Base-by-base conservation (phyloP, 2,888 invertebrate species). In the Eudemis profundana region DNA sequence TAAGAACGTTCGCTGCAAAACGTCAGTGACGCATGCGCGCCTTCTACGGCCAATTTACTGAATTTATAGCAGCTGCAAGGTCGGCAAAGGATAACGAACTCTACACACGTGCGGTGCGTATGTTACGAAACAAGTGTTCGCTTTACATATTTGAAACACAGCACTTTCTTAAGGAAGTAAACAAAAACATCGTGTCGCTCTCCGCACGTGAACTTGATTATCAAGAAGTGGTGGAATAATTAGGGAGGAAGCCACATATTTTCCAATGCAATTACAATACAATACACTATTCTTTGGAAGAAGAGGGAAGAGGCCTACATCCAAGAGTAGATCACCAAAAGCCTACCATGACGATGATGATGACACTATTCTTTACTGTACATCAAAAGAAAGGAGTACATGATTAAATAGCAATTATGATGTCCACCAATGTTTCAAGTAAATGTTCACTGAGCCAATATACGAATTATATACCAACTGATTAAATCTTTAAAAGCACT, bases 21-120 rank as follows among this genome's bases (percentile, higher is more conserved):
- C 78, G 83, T 77, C 78, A 75, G 75, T 89, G 87, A 87, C 87
- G 86, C 86, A 86, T 82, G 78, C 79, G 79, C 77, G 78, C 78
- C 84, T 85, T 82, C 83, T 85, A 83, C 83, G 82, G 82, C 78
- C 85, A 87, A 89, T 89, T 89, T 83, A 84, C 87, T 83, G 81
- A 87, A 89, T 90, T 88, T 86, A 88, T 87, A 83, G 82, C 85
- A 85, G 82, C 85, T 83, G 85, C 90, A 90, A 90, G 91, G 90
- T 88, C 90, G 88, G 74, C 75, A 72, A 83, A 89, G 91, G 86
- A 89, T 87, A 86, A 85, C 84, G 89, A 90, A 87, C 91, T 81
- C 82, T 69, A 73, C 77, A 75, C 74, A 74, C 70, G 72, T 67
- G 66, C 61, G 50, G 56, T 71, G 73, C 74, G 72, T 73, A 74